Evolutionary conservation across 2,797 vertebrate genomes (phyloP), one percentile per base, ranked within the genome.

Genomic region (Paramormyrops hopkinsi): DNA sequence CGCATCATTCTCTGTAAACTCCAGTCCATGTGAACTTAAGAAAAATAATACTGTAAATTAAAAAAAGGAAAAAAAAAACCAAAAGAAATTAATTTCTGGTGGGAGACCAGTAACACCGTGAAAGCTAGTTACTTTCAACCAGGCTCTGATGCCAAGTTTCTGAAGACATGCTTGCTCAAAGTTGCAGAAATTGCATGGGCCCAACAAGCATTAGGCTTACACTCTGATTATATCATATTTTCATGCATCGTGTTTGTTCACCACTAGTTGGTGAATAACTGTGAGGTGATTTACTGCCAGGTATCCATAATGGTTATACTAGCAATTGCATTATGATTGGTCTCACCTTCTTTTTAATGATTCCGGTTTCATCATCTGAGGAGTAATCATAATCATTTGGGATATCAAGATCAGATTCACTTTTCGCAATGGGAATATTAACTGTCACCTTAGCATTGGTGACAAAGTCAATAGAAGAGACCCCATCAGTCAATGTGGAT

Each of bases 321-420:
- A 48, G 44, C 19, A 48, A 50, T 48, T n/a, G 14, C 79, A 83
- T 83, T 50, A 44, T 48, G 3, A 46, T 50, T 50, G 53, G 14
- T 54, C 90, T 89, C 89, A 94, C 93, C 90, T 91, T 90, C 48
- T 95, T 93, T 90, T 94, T 94, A 87, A 37, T 85, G 0, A 94
- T 93, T 37, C 96, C 95, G 0, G 90, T 87, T 56, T 92, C 91
- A 14, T 91, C 85, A 7, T 91, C 91, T 2, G 91, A 90, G 84
- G 95, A 96, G 0, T 96, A 94, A 86, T 96, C 96, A 86, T 95
- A 96, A 41, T 97, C 96, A 0, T 94, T 93, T 19, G 93, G 94
- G 90, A 93, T 94, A 0, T 97, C 97, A 44, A 96, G 92, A 90
- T 97, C 97, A 0, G 97, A 97, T 92, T 97, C 97, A 89, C 95